phyloP scores from a whole-genome alignment of 2,797 vertebrate genomes.

The Macroramphosus scolopax region DNA sequence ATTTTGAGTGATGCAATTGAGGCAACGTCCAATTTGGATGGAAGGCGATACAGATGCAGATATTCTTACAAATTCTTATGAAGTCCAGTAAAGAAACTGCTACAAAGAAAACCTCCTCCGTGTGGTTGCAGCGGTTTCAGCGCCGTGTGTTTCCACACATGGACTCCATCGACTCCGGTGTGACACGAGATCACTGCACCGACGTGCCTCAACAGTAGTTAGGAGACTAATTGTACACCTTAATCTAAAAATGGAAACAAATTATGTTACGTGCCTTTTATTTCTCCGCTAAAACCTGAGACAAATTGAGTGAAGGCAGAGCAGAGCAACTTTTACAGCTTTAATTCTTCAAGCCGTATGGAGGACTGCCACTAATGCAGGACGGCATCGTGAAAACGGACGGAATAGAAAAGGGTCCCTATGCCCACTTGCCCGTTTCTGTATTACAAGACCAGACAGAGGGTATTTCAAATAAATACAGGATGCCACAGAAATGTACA shows the following conservation, averaged over 20 bases:
- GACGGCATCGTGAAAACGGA: conserved; percentile 70
- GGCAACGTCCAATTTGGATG: no score
- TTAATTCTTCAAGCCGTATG: conserved; percentile 60
- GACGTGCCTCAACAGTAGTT: conserved; percentile 35
- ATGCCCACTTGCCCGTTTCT: conserved; percentile 71
- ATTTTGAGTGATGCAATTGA: no score
- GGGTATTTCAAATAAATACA: conserved; percentile 81
- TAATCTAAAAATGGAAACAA: conserved; percentile 63
- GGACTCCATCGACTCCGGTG: no score
- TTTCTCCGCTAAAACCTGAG: conserved; percentile 19
- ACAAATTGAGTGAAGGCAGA: conserved; percentile 66
- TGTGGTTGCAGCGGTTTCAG: no score
- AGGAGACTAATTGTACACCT: conserved; percentile 56
- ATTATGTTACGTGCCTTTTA: conserved; percentile 42
- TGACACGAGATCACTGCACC: conserved; percentile 11
- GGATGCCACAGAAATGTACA: conserved; percentile 78
- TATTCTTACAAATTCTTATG: no score
- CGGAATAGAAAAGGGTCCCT: conserved; percentile 65
- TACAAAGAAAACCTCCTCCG: no score
- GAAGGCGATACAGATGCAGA: no score
- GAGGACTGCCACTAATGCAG: conserved; percentile 58
- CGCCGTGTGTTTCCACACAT: no score
- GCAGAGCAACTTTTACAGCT: conserved; percentile 52
- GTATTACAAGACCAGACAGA: conserved; percentile 72
- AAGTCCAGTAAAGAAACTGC: no score